Evolutionary conservation across 2,797 vertebrate genomes (phyloP).

Genomic region (Philypnodon macrostomus): DNA sequence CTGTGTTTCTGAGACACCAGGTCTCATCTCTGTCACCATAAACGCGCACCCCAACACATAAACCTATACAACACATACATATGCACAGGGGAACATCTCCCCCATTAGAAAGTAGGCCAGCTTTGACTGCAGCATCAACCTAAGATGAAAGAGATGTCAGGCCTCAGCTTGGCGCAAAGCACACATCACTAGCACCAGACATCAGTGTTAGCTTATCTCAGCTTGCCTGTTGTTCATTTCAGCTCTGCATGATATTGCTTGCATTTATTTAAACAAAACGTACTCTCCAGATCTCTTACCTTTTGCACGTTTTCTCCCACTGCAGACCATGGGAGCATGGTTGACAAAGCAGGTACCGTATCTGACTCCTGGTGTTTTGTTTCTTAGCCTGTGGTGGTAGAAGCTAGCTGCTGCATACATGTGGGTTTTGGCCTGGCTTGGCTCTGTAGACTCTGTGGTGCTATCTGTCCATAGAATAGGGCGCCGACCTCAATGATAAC

Average conservation of each 20-base stretch:
- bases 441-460: slow-evolving; percentile 82
- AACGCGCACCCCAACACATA: slow-evolving; percentile 28
- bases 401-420: slow-evolving; percentile 74
- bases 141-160: slow-evolving; percentile 70
- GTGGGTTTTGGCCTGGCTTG: slow-evolving; percentile 78
- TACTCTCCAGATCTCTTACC: slow-evolving; percentile 69
- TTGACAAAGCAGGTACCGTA: slow-evolving; percentile 85
- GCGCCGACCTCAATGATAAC: slow-evolving; percentile 68
- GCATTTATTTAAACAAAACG: slow-evolving; percentile 54
- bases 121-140: slow-evolving; percentile 72
- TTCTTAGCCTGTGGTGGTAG: slow-evolving; percentile 75
- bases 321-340: slow-evolving; percentile 84
- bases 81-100: slow-evolving; percentile 60
- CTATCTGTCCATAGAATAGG: slow-evolving; percentile 71
- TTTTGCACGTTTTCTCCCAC: slow-evolving; percentile 80
- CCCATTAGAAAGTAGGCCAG: slow-evolving; percentile 75
- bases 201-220: slow-evolving; percentile 60
- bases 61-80: slow-evolving; percentile 28
- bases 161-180: slow-evolving; percentile 62
- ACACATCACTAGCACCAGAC: slow-evolving; percentile 65
- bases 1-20: slow-evolving; percentile 53
- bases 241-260: slow-evolving; percentile 75
- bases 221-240: slow-evolving; percentile 71
- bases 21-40: slow-evolving; percentile 68
- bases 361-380: slow-evolving; percentile 74